Base-by-base conservation (phyloP, 2,113 vertebrate genomes). In the Takifugu flavidus region DNA sequence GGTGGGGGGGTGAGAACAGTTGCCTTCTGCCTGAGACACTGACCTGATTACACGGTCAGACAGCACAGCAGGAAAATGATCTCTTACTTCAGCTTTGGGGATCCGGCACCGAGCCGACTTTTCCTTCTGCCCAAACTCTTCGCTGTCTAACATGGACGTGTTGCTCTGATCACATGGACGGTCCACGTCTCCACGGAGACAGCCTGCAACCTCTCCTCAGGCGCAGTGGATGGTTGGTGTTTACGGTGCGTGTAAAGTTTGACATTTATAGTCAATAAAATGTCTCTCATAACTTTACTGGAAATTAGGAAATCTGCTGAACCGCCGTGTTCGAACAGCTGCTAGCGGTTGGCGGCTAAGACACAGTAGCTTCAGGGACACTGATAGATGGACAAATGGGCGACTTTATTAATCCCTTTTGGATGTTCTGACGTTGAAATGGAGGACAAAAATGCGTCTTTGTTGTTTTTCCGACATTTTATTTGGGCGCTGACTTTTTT, bases 11-110 rank as follows among this genome's bases (percentile, higher is more conserved):
- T 8, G 57, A 59, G 57, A 75, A 72, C 49, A 34, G 28, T 67
- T 65, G 31, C 71, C 51, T 74, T 82, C 67, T 56, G 66, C 14
- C 72, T 62, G 80, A 57, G 71, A 65, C 72, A 79, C 71, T 67
- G 74, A 77, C 73, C 56, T 51, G 65, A 67, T 79, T 65, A 74
- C n/a, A 59, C 29, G 55, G 70, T 25, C 46, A 53, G 53, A 4
- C 62, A 55, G 69, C n/a, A 10, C 29, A 52, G 27, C 44, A 53
- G 69, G 56, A 62, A 78, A 74, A 76, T 61, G 54, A 51, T 49
- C 64, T 59, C 66, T 58, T 45, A 15, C 51, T 46, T 4, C 1
- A 50, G 52, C 59, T 56, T 59, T 67, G 62, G 50, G 57, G 76
- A 82, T 67, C 70, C 67, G 53, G 65, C 62, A 51, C 64, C 47